phyloP scores from a whole-genome alignment of 2,113 vertebrate genomes.

The Notothenia coriiceps region DNA sequence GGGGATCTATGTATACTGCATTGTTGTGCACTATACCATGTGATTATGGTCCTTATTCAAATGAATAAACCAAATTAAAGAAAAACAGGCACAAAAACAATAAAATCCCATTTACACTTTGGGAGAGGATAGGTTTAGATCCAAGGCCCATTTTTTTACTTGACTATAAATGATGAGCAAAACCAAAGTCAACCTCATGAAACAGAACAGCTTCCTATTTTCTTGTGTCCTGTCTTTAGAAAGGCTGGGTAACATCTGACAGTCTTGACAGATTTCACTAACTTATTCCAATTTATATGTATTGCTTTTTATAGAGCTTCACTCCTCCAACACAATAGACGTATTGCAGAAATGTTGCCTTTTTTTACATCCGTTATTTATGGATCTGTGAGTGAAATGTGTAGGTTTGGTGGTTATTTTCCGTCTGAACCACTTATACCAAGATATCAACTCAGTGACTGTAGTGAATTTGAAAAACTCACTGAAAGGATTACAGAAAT shows the following conservation, averaged over 20 bases:
- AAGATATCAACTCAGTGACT: not conserved
- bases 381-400: conserved; percentile 1
- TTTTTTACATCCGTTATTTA: not conserved
- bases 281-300: not conserved
- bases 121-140: not conserved
- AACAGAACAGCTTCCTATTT: not conserved
- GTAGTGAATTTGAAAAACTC: conserved; percentile 2
- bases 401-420: not conserved
- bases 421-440: conserved; percentile 4
- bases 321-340: not conserved
- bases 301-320: not conserved
- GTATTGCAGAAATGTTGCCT: not conserved
- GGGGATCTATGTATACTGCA: no score
- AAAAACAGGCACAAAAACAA: not conserved
- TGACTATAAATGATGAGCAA: not conserved
- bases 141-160: not conserved
- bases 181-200: not conserved
- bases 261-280: not conserved
- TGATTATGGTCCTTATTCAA: no score
- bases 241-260: not conserved
- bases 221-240: not conserved
- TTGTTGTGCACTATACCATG: no score
- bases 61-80: no score
- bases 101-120: not conserved
- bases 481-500: conserved; percentile 1